Base-by-base conservation (phyloP, 1,140 invertebrate genomes). In the Aethina tumida region DNA sequence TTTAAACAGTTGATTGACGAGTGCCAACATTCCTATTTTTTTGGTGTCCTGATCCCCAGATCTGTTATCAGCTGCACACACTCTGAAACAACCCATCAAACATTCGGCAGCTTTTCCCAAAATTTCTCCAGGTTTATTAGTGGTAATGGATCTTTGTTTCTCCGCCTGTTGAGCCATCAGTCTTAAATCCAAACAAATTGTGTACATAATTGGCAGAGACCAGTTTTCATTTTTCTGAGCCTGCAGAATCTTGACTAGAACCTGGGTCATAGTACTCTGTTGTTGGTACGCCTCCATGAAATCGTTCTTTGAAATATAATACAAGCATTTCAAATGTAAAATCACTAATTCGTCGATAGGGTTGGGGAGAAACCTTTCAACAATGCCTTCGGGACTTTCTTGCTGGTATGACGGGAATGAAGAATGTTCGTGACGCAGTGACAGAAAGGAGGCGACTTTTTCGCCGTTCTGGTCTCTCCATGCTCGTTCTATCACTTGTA, bases 1-100 rank as follows among this genome's bases (percentile, higher is more conserved):
- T 70, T 97, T 97, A 38, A 98, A 86, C 7, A 99, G 68, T 62
- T 99, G 94, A 68, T 98, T 98, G 0, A 97, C 90, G 24, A 99
- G 66, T 50, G 83, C 82, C 49, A 99, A 65, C 90, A 98, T 97
- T 42, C 93, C 94, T 71, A 91, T 81, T 56, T 90, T 75, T 65
- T 97, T 98, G 0, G 92, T 92, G 31, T 92, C 84, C 43, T 86
- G 77, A 48, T 90, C 84, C 1, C 86, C 77, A 13, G 86, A 76
- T 33, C 84, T 74, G 60, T 88, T 95, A 57, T 98, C 96, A 10
- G 87, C 89, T 14, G 93, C 92, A 67, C 94, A 97, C 10, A 97
- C 84, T 56, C 95, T 68, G 64, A 98, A 98, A 62, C 90, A 91
- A 12, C 76, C 80, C 79, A 98, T 94, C 5, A 99, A 67, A 49